phyloP scores from a whole-genome alignment of 2,797 vertebrate species.

The Enteromius unitaeniatus region DNA sequence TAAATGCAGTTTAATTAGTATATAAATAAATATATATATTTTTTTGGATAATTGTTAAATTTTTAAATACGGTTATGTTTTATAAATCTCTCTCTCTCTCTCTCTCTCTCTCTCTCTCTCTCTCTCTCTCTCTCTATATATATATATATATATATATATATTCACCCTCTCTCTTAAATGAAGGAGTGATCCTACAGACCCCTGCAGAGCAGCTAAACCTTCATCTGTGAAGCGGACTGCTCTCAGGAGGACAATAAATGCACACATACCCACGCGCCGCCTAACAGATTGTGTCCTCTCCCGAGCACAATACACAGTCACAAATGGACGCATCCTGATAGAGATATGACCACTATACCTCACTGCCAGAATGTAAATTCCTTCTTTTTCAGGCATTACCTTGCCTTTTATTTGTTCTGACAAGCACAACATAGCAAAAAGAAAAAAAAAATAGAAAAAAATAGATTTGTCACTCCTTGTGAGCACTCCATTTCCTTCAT shows the following conservation, averaged over 20 bases:
- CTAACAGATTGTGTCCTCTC: slow-evolving; percentile 40
- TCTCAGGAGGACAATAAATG: slow-evolving; percentile 30
- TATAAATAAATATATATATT: too few species aligned
- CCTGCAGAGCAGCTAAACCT: slow-evolving; percentile 35
- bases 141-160: too few species aligned
- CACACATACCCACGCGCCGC: slow-evolving; percentile 25
- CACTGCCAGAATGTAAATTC: slow-evolving; percentile 1
- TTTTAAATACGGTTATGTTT: too few species aligned
- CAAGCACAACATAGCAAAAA: neutral
- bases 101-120: too few species aligned
- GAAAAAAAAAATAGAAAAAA: neutral
- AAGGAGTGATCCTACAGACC: slow-evolving; percentile 20
- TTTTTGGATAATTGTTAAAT: too few species aligned
- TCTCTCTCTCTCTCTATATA: too few species aligned
- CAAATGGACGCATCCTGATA: neutral
- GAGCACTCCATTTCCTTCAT: neutral
- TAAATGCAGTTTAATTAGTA: too few species aligned
- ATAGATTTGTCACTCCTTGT: neutral
- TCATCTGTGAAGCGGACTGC: slow-evolving; percentile 28
- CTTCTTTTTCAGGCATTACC: neutral
- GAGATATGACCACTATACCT: slow-evolving; percentile 27
- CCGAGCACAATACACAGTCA: slow-evolving; percentile 37
- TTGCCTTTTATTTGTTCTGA: slow-evolving; percentile 18
- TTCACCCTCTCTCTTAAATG: slow-evolving; percentile 8
- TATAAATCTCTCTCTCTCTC: too few species aligned